A percentile compares a stretch with the other conserved stretches of the same genome.
Conservation (phyloP, 2,797 vertebrate genomes). For the Enteromius afrohamiltoni region DNA sequence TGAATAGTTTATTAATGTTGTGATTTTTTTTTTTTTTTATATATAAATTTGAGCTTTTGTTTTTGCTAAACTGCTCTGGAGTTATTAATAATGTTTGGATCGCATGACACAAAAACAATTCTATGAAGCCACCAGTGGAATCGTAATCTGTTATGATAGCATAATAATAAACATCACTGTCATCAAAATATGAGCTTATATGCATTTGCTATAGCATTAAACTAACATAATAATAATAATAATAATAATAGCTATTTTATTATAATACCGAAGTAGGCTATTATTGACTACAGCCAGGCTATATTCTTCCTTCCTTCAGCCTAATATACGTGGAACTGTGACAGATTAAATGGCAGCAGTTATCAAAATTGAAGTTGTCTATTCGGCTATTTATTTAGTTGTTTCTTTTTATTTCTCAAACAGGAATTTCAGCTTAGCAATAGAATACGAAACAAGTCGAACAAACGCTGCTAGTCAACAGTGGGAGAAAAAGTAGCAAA, state of each 20-base stretch:
- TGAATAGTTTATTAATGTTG: neutral
- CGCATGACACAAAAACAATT: neutral
- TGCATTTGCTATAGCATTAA: no score
- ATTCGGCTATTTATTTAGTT: no score
- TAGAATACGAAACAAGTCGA: no score
- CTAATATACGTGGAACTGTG: no score
- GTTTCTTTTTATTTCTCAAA: no score
- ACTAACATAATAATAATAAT: no score
- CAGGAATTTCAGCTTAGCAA: no score
- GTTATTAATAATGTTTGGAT: neutral
- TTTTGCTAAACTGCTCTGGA: neutral
- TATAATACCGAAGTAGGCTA: neutral
- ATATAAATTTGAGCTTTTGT: neutral
- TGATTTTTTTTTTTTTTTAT: neutral
- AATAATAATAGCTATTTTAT: neutral
- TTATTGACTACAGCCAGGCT: neutral
- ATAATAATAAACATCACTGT: neutral
- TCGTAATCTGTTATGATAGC: neutral
- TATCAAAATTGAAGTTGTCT: neutral
- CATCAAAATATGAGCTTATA: neutral
- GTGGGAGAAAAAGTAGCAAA: no score
- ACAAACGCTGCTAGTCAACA: no score
- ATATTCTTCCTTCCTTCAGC: neutral
- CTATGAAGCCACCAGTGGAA: neutral
- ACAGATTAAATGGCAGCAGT: no score